Conservation (phyloP, 2,113 vertebrate species). For the Larimichthys crocea region DNA sequence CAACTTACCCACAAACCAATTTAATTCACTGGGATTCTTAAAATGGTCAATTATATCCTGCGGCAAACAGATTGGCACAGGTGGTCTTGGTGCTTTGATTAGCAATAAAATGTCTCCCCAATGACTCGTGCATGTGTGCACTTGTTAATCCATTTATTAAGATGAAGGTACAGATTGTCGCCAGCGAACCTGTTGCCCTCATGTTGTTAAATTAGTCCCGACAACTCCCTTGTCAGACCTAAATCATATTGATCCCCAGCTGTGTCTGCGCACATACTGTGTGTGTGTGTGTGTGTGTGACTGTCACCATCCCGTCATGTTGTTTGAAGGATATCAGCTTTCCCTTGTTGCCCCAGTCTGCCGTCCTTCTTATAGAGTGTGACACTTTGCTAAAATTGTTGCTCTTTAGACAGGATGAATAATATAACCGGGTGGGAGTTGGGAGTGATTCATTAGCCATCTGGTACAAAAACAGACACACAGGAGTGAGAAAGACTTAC, state of each 20-base stretch:
- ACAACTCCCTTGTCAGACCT: conserved; percentile 23
- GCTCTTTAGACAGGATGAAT: conserved; percentile 79
- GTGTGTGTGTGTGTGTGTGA: background rate
- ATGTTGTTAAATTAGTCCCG: conserved; percentile 34
- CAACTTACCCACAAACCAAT: conserved; percentile 63
- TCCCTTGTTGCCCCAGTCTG: conserved; percentile 15
- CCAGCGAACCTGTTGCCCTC: conserved; percentile 45
- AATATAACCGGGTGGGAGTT: conserved; percentile 75
- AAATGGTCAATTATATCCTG: conserved; percentile 73
- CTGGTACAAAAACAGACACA: conserved; percentile 72
- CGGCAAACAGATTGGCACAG: conserved; percentile 56
- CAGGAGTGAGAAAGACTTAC: conserved; percentile 58
- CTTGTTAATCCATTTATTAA: conserved; percentile 33
- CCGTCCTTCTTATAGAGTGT: conserved; percentile 51
- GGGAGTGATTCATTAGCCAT: conserved; percentile 81
- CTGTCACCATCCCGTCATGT: background rate
- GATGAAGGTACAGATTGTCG: conserved; percentile 8
- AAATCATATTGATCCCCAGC: conserved; percentile 39
- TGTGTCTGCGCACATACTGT: background rate
- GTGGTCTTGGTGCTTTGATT: conserved; percentile 69
- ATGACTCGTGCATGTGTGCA: conserved; percentile 10
- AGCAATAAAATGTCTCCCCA: conserved; percentile 60
- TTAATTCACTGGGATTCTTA: conserved; percentile 65
- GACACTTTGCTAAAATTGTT: conserved; percentile 71
- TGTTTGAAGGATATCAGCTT: conserved; percentile 25